phyloP scores from a whole-genome alignment of 2,888 invertebrate genomes.

The Pasiphila rectangulata region DNA sequence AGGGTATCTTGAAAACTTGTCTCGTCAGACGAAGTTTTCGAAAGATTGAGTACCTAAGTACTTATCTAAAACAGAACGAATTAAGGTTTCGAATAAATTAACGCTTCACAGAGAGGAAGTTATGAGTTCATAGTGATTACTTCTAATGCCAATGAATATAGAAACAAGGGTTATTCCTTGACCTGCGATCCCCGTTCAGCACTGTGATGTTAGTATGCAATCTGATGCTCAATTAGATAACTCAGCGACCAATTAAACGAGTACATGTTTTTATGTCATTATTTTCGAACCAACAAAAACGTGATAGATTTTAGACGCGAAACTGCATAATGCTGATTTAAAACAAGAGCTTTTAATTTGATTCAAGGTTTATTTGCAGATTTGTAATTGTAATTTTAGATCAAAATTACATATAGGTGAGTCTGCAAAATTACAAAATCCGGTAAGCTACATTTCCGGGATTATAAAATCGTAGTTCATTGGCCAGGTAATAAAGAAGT shows the following conservation, averaged over 20 bases:
- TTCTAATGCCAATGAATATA: no score
- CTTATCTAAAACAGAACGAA: no score
- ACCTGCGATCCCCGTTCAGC: neutral
- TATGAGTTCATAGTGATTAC: neutral
- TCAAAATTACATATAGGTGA: no score
- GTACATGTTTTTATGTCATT: neutral
- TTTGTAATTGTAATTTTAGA: no score
- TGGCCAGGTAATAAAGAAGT: constrained; percentile 35
- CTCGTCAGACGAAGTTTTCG: no score
- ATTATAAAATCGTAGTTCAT: constrained; percentile 27
- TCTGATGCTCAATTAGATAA: neutral
- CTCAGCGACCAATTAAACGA: neutral
- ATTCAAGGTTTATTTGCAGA: no score
- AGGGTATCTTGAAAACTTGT: no score
- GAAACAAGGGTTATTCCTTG: constrained; percentile 1
- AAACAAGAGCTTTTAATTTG: no score
- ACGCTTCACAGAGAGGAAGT: no score
- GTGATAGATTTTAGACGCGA: neutral
- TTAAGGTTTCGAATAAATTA: no score
- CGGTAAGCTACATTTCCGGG: constrained; percentile 11
- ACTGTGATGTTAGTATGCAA: neutral
- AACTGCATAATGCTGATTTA: neutral
- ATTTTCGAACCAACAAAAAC: neutral
- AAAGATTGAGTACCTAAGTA: no score
- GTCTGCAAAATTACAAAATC: neutral